These are phyloP conservation scores for Threskiornis aethiopicus DNA, from an alignment of 2,797 vertebrate species.

Conservation along the genomic window DNA sequence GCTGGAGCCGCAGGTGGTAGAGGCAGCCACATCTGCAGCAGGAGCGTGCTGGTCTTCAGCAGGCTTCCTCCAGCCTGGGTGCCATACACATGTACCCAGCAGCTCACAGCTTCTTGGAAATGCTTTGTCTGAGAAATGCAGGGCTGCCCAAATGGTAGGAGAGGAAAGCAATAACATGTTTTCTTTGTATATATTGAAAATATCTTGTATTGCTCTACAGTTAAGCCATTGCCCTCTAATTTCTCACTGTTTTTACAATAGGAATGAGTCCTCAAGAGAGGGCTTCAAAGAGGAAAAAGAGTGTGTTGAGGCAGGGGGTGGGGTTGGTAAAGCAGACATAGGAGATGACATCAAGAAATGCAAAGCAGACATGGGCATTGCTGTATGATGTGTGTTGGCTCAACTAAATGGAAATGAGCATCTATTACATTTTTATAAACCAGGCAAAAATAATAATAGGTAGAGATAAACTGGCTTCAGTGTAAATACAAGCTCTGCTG, in stretches of 20 bases:
- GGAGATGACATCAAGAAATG: not conserved
- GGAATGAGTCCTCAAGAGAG: not conserved
- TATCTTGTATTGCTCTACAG: not conserved
- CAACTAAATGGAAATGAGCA: not conserved
- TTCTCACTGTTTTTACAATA: not conserved
- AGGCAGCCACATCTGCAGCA: not conserved
- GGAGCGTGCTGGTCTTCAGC: not conserved
- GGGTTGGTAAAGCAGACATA: not conserved
- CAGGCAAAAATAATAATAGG: not conserved
- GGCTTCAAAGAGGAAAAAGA: not conserved
- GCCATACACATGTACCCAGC: accelerated
- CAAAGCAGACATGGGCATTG: not conserved
- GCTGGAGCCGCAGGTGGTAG: not conserved
- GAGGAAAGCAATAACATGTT: not conserved
- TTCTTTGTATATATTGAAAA: not conserved
- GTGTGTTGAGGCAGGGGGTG: not conserved
- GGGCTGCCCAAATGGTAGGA: not conserved
- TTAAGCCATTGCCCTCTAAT: not conserved
- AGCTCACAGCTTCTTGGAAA: not conserved
- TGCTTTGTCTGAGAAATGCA: not conserved
- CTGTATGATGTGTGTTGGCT: not conserved
- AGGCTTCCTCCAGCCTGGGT: not conserved
- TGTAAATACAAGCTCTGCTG: not conserved
- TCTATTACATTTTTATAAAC: not conserved
- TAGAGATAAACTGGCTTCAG: not conserved